These are phyloP conservation scores for Hippocampus guttulatus DNA, from an alignment of 2,113 vertebrate species.

Conservation along the genomic window DNA sequence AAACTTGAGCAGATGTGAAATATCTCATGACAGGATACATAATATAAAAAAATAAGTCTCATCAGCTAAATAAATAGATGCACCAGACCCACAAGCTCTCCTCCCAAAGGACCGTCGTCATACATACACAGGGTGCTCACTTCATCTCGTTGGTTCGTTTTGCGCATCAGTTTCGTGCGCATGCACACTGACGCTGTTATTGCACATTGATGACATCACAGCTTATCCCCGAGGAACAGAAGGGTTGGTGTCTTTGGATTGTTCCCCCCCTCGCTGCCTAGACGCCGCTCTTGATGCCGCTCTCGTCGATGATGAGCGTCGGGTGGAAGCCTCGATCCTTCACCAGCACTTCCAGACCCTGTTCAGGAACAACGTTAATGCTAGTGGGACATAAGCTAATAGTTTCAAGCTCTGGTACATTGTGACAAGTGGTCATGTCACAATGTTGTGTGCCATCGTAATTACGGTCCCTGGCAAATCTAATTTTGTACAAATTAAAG, in stretches of 20 bases:
- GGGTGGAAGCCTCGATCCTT: slow-evolving; percentile 79
- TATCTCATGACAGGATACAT: slow-evolving; percentile 34
- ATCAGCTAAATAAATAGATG: slow-evolving; percentile 73
- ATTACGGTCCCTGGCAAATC: background rate
- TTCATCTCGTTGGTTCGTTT: slow-evolving; percentile 32
- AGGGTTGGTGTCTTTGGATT: slow-evolving; percentile 24
- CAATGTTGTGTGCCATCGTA: background rate
- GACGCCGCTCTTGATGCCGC: slow-evolving; percentile 83
- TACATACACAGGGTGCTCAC: slow-evolving; percentile 13
- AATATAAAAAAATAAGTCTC: slow-evolving; percentile 71
- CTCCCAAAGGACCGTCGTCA: background rate
- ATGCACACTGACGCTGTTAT: slow-evolving; percentile 40
- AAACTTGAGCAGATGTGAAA: slow-evolving; percentile 37
- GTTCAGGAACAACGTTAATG: background rate
- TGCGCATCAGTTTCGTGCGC: background rate
- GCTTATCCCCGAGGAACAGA: slow-evolving; percentile 44
- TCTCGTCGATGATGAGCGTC: slow-evolving; percentile 80
- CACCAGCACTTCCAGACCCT: slow-evolving; percentile 85
- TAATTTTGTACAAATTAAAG: background rate
- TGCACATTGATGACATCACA: slow-evolving; percentile 66
- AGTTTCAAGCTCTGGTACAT: no score
- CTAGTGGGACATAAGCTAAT: background rate
- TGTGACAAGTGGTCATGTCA: background rate
- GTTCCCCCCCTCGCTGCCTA: slow-evolving; percentile 39
- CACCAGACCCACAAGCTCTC: slow-evolving; percentile 33